phyloP scores from a whole-genome alignment of 2,888 invertebrate genomes.

The Apamea epomidion region DNA sequence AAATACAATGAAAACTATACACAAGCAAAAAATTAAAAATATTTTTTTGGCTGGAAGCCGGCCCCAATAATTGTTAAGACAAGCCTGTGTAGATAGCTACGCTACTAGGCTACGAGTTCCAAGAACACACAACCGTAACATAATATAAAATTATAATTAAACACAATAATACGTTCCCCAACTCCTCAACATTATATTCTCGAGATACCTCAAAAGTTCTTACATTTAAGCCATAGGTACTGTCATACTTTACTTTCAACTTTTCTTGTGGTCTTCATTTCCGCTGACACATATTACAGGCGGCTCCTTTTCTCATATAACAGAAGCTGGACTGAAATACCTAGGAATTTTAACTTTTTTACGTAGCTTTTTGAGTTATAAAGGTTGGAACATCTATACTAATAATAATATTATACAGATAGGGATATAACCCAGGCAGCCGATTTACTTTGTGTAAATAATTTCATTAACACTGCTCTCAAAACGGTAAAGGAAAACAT shows the following conservation, averaged over 20 bases:
- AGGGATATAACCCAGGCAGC: too few species aligned
- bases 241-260: constrained; percentile 15
- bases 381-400: background rate
- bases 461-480: too few species aligned
- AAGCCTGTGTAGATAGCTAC: background rate
- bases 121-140: background rate
- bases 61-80: too few species aligned
- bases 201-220: constrained; percentile 11
- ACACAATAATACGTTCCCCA: background rate
- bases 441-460: too few species aligned
- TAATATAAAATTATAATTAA: background rate
- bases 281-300: constrained; percentile 32
- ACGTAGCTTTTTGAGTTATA: background rate
- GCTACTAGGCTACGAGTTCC: background rate
- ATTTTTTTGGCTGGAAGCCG: too few species aligned
- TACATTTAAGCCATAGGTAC: constrained; percentile 1
- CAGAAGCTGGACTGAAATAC: constrained; percentile 9
- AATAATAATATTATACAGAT: too few species aligned
- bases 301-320: constrained; percentile 16
- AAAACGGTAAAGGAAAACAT: too few species aligned
- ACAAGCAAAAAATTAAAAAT: too few species aligned
- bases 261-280: constrained; percentile 33
- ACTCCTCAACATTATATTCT: background rate
- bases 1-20: too few species aligned
- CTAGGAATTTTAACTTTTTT: background rate